Base-by-base conservation (phyloP, 2,888 invertebrate genomes). In the Alloscopus bannaensis region DNA sequence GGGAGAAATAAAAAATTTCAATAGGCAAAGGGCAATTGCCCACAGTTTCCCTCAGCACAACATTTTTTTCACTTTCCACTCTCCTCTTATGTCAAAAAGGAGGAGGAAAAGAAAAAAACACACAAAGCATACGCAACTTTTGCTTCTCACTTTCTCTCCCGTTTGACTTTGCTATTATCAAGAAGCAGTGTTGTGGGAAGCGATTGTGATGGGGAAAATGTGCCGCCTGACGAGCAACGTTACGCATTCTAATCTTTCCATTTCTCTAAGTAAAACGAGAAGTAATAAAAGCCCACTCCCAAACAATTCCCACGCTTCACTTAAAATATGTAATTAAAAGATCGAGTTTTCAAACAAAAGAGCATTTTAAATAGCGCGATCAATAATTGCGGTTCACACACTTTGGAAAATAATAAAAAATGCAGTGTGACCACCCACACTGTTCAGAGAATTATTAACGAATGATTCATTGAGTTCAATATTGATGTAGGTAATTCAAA, bases 161-260 rank as follows among this genome's bases (percentile, higher is more conserved):
- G 11, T 11, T 52, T 52, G 40, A 36, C 31, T 60, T 11, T 28
- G 16, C 20, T 70, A 42, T 42, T 42, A 42, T 55, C 42, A 73
- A 55, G 42, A 52, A n/a, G 52, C 24, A 52, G 40, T 22, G 28
- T n/a, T n/a, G 24, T 65, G 57, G 64, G 29, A 72, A 47, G 60
- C 31, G 59, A 75, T 66, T 66, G 72, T 65, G 72, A 75, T 75
- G 29, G 75, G 36, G 66, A 62, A 75, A 66, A 50, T n/a, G n/a
- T n/a, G 55, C 68, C 76, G 68, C n/a, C n/a, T 76, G 76, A 69
- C 76, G 59, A 60, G 50, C 52, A 20, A 68, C 68, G 76, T 52
- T 62, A 69, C 76, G 76, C 76, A 76, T 76, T 68, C 76, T 76
- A 76, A 76, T 76, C 76, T 62, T 55, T 22, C 52, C 55, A 75